A percentile compares a stretch with the other conserved stretches of the same genome.
phyloP scores from a whole-genome alignment of 2,888 invertebrate species.

The Lasioglossum figueresi region DNA sequence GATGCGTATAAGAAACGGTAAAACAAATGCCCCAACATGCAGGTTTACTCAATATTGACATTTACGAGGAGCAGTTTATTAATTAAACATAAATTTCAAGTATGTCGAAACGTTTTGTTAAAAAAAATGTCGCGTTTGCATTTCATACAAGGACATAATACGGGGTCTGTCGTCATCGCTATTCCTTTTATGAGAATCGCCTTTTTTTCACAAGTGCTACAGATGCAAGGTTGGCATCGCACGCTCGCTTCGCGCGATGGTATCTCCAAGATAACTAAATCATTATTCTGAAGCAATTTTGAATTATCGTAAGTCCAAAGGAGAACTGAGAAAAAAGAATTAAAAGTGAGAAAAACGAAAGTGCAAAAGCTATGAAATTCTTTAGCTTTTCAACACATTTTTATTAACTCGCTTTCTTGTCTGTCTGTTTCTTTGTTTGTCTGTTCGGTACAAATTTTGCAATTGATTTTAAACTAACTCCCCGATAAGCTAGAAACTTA shows the following conservation, averaged over 20 bases:
- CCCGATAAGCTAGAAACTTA: no score
- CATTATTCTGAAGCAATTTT: slow-evolving; percentile 7
- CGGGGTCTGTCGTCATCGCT: not conserved
- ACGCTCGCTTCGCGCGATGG: not conserved
- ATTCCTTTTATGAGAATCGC: slow-evolving; percentile 19
- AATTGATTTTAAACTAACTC: no score
- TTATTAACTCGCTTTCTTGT: no score
- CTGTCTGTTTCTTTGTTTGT: no score
- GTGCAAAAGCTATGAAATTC: no score
- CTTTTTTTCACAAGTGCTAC: slow-evolving; percentile 12
- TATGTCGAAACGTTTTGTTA: slow-evolving; percentile 1
- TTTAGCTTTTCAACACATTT: no score
- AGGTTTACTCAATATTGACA: not conserved
- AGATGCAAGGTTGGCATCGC: slow-evolving; percentile 9
- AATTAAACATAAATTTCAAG: not conserved
- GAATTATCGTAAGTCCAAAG: slow-evolving; percentile 18
- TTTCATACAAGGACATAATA: slow-evolving; percentile 22
- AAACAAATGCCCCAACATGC: not conserved
- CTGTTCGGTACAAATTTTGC: no score
- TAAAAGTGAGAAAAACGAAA: not conserved
- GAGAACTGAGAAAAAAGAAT: not conserved
- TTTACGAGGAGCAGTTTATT: not conserved
- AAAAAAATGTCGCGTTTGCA: slow-evolving; percentile 12
- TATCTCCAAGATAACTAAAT: slow-evolving; percentile 30
- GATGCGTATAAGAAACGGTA: not conserved